Evolutionary conservation across 2,888 invertebrate species (phyloP).

Genomic region (Timema cristinae): DNA sequence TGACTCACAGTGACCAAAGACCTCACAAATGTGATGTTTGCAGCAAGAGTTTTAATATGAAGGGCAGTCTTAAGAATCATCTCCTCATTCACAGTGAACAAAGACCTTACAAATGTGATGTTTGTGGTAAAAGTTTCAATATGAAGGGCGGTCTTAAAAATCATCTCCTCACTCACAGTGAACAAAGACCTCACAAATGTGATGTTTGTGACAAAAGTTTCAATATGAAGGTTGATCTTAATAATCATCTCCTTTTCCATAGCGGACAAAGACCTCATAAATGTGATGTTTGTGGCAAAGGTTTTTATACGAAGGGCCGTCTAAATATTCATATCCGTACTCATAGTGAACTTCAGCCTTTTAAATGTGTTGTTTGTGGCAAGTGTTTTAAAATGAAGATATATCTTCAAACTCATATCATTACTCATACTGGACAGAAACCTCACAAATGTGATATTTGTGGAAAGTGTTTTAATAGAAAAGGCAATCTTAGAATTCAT

Average conservation of each 20-base stretch:
- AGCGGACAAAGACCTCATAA: too few relatives aligned
- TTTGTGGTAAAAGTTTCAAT: too few relatives aligned
- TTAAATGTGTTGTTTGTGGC: background rate
- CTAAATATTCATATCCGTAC: background rate
- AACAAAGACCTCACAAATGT: too few relatives aligned
- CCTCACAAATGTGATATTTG: too few relatives aligned
- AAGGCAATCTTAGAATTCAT: background rate
- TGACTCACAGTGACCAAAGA: background rate
- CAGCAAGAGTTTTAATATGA: background rate
- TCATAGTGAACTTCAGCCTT: slow-evolving; percentile 6
- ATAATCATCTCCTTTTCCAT: background rate
- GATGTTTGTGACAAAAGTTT: too few relatives aligned
- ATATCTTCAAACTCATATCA: background rate
- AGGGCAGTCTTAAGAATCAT: background rate
- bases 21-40: background rate
- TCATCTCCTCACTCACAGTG: too few relatives aligned
- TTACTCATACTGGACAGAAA: background rate
- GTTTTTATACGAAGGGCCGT: background rate
- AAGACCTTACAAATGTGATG: slow-evolving; percentile 3
- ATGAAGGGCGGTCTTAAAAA: too few relatives aligned
- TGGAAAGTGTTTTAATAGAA: too few relatives aligned
- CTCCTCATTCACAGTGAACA: background rate
- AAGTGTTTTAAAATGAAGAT: background rate
- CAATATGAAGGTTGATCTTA: background rate
- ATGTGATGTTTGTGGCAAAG: too few relatives aligned